Evolutionary conservation across 2,888 invertebrate species (phyloP).

Genomic region (Hydrotaea diabolus): DNA sequence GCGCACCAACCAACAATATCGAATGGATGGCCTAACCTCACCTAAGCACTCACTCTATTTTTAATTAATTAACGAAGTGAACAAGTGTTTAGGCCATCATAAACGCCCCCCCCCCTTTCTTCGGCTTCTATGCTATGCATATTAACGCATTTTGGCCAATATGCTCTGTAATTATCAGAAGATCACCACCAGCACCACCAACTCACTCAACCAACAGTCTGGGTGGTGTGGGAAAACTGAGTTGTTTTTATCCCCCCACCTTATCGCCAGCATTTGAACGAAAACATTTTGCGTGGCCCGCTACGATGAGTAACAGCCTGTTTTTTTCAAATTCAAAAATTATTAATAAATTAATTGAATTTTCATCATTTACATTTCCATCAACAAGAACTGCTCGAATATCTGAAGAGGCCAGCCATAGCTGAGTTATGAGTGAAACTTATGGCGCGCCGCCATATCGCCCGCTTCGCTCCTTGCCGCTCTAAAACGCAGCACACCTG

Average conservation of each 20-base stretch:
- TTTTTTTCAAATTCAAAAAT: neutral
- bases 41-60: constrained; percentile 40
- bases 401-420: neutral
- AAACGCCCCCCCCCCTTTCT: neutral
- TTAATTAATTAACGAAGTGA: constrained; percentile 65
- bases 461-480: neutral
- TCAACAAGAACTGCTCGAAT: neutral
- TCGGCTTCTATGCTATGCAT: neutral
- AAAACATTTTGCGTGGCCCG: constrained; percentile 23
- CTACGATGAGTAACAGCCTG: constrained; percentile 22
- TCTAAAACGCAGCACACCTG: constrained; percentile 66
- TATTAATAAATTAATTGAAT: constrained; percentile 60
- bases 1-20: neutral
- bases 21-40: constrained; percentile 42
- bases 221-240: constrained; percentile 9
- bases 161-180: neutral
- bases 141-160: neutral
- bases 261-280: too few relatives aligned
- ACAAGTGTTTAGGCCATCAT: constrained; percentile 55
- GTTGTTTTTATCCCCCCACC: too few relatives aligned
- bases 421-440: neutral
- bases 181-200: constrained; percentile 38
- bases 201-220: constrained; percentile 54
- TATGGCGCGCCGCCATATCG: neutral
- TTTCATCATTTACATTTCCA: constrained; percentile 59